phyloP scores from a whole-genome alignment of 2,113 vertebrate genomes.

The Callopanchax toddi region DNA sequence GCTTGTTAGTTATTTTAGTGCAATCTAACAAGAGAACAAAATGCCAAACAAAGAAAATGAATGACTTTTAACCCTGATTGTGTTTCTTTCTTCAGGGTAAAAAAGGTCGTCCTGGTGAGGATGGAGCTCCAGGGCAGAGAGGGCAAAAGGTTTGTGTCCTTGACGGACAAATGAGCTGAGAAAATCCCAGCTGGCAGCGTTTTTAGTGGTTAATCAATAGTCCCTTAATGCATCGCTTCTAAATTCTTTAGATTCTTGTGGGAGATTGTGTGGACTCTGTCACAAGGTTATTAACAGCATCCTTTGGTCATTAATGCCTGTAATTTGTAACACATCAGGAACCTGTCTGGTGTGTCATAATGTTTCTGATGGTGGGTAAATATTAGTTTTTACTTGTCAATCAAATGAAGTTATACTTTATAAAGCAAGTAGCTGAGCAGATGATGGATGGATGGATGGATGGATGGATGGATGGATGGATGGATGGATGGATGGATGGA shows the following conservation, averaged over 20 bases:
- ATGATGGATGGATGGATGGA: background rate
- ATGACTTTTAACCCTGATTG: constrained; percentile 13
- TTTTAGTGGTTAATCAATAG: constrained; percentile 9
- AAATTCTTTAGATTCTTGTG: constrained; percentile 13
- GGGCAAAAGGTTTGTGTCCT: constrained; percentile 84
- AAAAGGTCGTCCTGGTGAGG: constrained; percentile 86
- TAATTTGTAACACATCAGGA: too few relatives aligned
- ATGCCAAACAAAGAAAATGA: constrained; percentile 1
- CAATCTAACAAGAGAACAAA: background rate
- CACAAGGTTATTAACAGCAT: background rate
- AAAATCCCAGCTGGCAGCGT: constrained; percentile 8
- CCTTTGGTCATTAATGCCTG: background rate
- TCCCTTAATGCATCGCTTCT: background rate
- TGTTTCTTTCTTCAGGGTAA: constrained; percentile 83
- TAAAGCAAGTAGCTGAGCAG: too few relatives aligned
- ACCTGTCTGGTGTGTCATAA: too few relatives aligned
- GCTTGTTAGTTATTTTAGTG: background rate
- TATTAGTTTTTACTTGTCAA: background rate
- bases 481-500: constrained; percentile 7
- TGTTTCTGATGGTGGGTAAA: too few relatives aligned
- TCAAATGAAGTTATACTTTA: too few relatives aligned
- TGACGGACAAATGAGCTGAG: constrained; percentile 17
- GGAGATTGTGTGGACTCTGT: background rate
- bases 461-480: background rate
- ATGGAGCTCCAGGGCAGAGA: constrained; percentile 83